These are phyloP conservation scores for Oedothorax gibbosus DNA, from an alignment of 1,140 invertebrate species.

Conservation along the genomic window DNA sequence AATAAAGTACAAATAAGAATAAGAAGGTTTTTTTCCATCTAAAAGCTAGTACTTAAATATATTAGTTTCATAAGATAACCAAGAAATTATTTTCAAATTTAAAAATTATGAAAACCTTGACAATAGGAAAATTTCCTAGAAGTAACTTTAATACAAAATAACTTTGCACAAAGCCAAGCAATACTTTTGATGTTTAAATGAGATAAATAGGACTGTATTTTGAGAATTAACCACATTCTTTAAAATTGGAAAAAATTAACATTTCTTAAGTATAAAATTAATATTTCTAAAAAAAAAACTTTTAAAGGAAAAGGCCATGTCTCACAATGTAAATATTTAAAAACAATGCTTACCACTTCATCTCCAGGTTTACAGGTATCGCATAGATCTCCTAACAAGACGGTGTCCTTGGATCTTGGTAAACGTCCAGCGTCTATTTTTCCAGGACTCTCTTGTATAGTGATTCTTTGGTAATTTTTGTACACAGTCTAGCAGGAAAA, in stretches of 20 bases:
- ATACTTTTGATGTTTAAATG: background rate
- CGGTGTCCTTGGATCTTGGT: constrained; percentile 97
- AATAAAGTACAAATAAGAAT: too few relatives aligned
- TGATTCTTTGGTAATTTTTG: constrained; percentile 98
- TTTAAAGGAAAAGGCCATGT: background rate
- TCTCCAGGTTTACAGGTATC: constrained; percentile 98
- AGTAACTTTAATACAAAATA: too few relatives aligned
- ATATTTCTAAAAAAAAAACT: background rate
- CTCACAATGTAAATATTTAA: background rate
- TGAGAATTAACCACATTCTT: background rate
- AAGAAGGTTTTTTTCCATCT: too few relatives aligned
- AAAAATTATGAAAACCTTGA: too few relatives aligned
- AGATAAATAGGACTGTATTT: background rate
- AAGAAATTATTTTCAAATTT: too few relatives aligned
- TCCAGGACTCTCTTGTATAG: constrained; percentile 94
- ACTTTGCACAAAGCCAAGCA: too few relatives aligned
- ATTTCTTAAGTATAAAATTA: background rate
- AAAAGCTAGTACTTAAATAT: too few relatives aligned
- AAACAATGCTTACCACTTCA: constrained; percentile 80
- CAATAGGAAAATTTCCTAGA: too few relatives aligned
- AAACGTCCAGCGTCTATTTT: constrained; percentile 94
- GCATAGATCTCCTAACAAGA: constrained; percentile 94
- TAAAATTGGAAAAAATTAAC: background rate
- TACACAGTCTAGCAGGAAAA: constrained; percentile 86
- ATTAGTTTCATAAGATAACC: too few relatives aligned